phyloP scores from a whole-genome alignment of 92 coral and sea anemone species.

The Phenganax stokvisi region DNA sequence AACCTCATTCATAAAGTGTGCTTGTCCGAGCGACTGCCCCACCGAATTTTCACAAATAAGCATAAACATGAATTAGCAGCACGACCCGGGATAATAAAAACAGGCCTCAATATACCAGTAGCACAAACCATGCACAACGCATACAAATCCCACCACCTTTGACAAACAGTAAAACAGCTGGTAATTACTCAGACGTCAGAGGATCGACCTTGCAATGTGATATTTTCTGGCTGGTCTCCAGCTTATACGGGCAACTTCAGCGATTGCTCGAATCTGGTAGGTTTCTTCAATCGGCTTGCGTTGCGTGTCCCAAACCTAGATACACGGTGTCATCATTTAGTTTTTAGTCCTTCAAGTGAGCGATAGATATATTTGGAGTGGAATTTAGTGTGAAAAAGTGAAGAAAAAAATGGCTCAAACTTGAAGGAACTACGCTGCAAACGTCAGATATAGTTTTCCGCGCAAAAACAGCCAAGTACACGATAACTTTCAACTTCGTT shows the following conservation, averaged over 20 bases:
- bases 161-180: too few relatives aligned
- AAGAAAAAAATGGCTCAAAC: too few relatives aligned
- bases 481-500: too few relatives aligned
- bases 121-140: background rate
- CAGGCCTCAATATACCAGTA: background rate
- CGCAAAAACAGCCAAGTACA: too few relatives aligned
- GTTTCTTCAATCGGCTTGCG: slow-evolving; percentile 54
- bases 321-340: background rate
- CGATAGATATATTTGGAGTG: too few relatives aligned
- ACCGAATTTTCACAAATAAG: too few relatives aligned
- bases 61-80: too few relatives aligned
- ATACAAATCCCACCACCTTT: background rate
- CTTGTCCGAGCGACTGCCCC: too few relatives aligned
- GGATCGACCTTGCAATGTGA: slow-evolving; percentile 81
- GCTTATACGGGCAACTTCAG: slow-evolving; percentile 82
- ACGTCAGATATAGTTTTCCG: too few relatives aligned
- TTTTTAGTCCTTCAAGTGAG: background rate
- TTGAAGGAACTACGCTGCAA: too few relatives aligned
- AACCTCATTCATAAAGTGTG: too few relatives aligned
- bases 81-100: background rate
- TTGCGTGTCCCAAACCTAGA: slow-evolving; percentile 86
- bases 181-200: background rate
- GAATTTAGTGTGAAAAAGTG: too few relatives aligned
- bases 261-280: slow-evolving; percentile 72
- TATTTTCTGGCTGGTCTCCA: slow-evolving; percentile 91